Base-by-base conservation (phyloP, 2,888 invertebrate genomes). In the Petrolisthes manimaculis region DNA sequence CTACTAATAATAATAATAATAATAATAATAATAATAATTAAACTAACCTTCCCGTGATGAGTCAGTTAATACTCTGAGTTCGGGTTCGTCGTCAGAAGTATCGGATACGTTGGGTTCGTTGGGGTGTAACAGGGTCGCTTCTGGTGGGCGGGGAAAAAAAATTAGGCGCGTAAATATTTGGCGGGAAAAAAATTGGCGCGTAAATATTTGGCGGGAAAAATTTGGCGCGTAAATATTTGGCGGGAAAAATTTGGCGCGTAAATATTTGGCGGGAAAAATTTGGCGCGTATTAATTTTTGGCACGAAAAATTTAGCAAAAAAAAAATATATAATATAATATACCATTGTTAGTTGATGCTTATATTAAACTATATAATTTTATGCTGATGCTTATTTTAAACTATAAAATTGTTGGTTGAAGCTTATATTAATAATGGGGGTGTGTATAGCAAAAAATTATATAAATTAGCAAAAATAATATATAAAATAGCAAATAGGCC, bases 51-150 rank as follows among this genome's bases (percentile, higher is more conserved):
- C 89, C 5, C 67, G 53, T 1, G 89, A 86, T n/a, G 89, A 89
- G 75, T 69, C 80, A 0, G 89, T 84, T 1, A 89, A 75, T 18
- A 53, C 84, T 14, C 80, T 78, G 3, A 89, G 84, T 37, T 89
- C 86, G 1, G 84, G 67, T 51, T 89, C 89, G 37, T 89, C 89
- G 8, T 86, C 89, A 0, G 89, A 89, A 9, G 86, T 86, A 56
- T 86, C 87, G 12, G 83, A 87, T 2, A 78, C 24, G 3, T 80
- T 56, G 12, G 5, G 5, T 12, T 75, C 71, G 4, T 82, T 54
- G 1, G 83, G 67, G 4, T 37, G 56, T 78, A 61, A 56, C 21
- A 79, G 55, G 9, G 55, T 79, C 6, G 79, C 87, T 55, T 80
- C 87, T 87, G 83, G 24, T 54, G 55, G 67, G 37, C 24, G 53